phyloP scores from a whole-genome alignment of 2,888 invertebrate species.

The Lasioglossum morio region DNA sequence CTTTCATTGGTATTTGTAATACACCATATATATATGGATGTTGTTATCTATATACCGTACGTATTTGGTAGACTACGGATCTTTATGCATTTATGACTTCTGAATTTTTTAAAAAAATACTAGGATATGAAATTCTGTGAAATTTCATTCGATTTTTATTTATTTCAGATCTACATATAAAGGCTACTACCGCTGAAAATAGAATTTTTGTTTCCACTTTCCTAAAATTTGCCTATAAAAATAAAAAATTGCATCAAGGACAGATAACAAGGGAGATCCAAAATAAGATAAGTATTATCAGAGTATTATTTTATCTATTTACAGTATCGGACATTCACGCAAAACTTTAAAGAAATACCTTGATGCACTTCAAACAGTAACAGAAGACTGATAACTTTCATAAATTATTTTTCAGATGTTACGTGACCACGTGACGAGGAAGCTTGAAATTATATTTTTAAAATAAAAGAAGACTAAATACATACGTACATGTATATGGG shows the following conservation, averaged over 20 bases:
- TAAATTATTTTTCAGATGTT: neutral
- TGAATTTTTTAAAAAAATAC: too few species aligned
- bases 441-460: neutral
- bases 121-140: too few species aligned
- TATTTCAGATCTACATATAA: too few species aligned
- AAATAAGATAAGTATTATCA: constrained; percentile 1
- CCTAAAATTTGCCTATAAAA: too few species aligned
- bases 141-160: too few species aligned
- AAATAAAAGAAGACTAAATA: neutral
- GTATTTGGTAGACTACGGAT: neutral
- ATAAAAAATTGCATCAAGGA: too few species aligned
- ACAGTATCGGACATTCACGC: neutral
- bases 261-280: neutral
- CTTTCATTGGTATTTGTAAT: neutral
- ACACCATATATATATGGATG: neutral
- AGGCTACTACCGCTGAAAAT: too few species aligned
- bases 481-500: too few species aligned
- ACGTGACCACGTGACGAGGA: neutral
- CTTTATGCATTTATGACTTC: too few species aligned
- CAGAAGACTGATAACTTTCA: neutral
- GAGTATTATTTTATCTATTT: neutral
- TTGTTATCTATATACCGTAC: neutral
- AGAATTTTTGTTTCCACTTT: too few species aligned
- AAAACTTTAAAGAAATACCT: too few species aligned
- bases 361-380: neutral